Base-by-base conservation (phyloP, 1,140 invertebrate genomes). In the Drosophila pseudoobscura region DNA sequence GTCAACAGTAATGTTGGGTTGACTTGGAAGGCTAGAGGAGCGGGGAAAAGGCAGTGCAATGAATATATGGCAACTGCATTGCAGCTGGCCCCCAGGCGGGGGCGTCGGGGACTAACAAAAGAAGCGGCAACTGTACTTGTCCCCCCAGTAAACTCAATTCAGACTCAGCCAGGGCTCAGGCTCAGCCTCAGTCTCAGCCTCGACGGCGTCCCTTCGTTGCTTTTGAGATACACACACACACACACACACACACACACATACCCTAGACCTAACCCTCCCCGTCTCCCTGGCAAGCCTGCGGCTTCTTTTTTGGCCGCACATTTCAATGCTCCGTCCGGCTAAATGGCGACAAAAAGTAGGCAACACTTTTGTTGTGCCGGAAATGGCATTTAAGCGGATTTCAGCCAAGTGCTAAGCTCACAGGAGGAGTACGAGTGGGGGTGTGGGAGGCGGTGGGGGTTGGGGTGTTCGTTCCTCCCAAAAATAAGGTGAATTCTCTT, bases 301-400 rank as follows among this genome's bases (percentile, higher is more conserved):
- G 20, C 50, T 31, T 52, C 46, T 53, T 55, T 39, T 39, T 43
- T 24, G 47, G 63, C 72, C 63, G 47, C 64, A 75, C 49, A 31
- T 49, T 54, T 78, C 53, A 60, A 65, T 58, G 46, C 29, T 70
- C 26, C 51, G 59, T 74, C 59, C 55, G 43, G 57, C 57, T 50
- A 66, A 75, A 70, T 57, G 26, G 57, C 54, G 60, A 72, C 45
- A 31, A 54, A 26, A 72, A 72, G 31, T 61, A 74, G 26, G 51
- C 60, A 78, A 61, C 62, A 72, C 69, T 75, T 59, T 17, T 65
- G 60, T 31, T 24, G 46, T 45, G 58, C 22, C 82, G 80, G 80
- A 87, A 78, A 65, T 78, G 78, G 78, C 74, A 87, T 87, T 87
- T 84, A 87, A 84, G 82, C 82, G 77, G 80, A 84, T 85, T 85